These are phyloP conservation scores for Pilophorus perplexus DNA, from an alignment of 2,888 invertebrate genomes.

Conservation along the genomic window DNA sequence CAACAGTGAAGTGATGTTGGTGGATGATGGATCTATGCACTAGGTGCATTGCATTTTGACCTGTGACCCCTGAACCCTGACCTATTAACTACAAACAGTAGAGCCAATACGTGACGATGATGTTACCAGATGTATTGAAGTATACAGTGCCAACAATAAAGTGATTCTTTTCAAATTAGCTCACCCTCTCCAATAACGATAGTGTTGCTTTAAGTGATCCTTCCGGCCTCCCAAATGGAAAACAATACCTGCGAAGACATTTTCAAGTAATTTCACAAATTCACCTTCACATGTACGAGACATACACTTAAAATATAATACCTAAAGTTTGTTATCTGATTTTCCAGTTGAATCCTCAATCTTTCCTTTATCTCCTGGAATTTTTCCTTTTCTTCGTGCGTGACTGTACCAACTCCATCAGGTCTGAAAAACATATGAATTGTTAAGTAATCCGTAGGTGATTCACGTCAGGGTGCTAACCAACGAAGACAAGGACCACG, in stretches of 20 bases:
- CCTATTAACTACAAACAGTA: too few species aligned
- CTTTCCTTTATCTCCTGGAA: constrained; percentile 97
- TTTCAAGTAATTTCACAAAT: background rate
- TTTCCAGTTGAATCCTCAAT: constrained; percentile 85
- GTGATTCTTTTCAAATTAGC: too few species aligned
- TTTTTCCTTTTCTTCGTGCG: constrained; percentile 95
- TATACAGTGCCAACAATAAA: too few species aligned
- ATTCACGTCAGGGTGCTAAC: too few species aligned
- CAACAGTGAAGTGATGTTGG: too few species aligned
- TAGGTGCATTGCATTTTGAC: too few species aligned
- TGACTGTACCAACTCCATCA: constrained; percentile 98
- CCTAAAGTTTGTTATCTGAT: constrained; percentile 99
- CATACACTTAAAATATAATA: constrained; percentile 52
- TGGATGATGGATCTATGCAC: too few species aligned
- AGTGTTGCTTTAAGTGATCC: constrained; percentile 95
- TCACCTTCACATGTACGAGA: background rate
- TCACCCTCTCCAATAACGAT: constrained; percentile 84
- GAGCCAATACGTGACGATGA: too few species aligned
- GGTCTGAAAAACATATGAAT: constrained; percentile 67
- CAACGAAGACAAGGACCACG: too few species aligned
- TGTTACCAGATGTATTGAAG: too few species aligned
- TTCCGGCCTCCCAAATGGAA: constrained; percentile 98
- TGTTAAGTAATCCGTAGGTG: too few species aligned
- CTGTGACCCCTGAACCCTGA: too few species aligned
- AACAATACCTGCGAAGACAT: constrained; percentile 71